phyloP scores from a whole-genome alignment of 2,113 vertebrate species.

The Dasyornis broadbenti region DNA sequence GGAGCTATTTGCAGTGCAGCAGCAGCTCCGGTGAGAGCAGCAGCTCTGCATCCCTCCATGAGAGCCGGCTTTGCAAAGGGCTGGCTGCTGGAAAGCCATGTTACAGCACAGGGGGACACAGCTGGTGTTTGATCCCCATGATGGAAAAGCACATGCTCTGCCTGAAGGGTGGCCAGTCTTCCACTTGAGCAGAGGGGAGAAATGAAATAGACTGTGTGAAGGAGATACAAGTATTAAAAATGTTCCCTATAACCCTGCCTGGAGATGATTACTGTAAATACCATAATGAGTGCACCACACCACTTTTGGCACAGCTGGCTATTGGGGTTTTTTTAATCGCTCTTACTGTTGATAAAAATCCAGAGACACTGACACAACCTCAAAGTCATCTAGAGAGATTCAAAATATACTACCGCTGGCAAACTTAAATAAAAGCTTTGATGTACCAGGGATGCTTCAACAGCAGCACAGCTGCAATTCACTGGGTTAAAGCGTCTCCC shows the following conservation, averaged over 20 bases:
- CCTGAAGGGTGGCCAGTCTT: background rate
- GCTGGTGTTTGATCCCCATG: background rate
- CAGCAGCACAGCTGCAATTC: background rate
- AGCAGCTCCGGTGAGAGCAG: background rate
- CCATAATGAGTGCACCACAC: background rate
- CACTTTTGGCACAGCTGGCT: background rate
- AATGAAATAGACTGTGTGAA: background rate
- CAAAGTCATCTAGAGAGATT: background rate
- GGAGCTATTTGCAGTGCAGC: background rate
- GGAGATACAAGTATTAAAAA: background rate
- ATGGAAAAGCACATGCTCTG: fast-evolving
- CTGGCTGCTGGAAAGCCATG: background rate
- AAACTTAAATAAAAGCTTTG: constrained; percentile 1
- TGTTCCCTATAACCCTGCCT: background rate
- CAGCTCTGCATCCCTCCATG: background rate
- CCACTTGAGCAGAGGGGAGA: background rate
- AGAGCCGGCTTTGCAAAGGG: background rate
- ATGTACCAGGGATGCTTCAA: background rate
- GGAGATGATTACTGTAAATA: background rate
- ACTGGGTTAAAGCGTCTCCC: background rate
- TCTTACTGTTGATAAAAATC: background rate
- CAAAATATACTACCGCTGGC: background rate
- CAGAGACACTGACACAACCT: background rate
- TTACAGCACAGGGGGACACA: background rate
- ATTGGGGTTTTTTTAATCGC: background rate